phyloP scores from a whole-genome alignment of 2,797 vertebrate species.

The Agapornis canus region DNA sequence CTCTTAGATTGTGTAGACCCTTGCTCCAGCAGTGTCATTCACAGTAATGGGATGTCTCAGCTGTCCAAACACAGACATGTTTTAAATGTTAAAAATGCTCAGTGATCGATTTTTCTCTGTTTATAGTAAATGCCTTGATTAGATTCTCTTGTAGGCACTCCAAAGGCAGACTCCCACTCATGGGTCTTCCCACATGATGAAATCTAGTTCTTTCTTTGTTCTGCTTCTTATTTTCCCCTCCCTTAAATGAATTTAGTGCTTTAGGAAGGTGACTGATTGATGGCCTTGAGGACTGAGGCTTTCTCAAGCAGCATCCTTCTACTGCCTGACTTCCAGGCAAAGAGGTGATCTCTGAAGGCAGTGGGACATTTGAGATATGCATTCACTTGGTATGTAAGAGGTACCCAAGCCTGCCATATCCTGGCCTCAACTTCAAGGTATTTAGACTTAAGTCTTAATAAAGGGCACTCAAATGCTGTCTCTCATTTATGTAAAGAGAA shows the following conservation, averaged over 20 bases:
- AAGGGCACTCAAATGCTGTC: background rate
- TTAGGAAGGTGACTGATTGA: constrained; percentile 32
- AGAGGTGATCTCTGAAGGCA: background rate
- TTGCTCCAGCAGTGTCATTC: constrained; percentile 45
- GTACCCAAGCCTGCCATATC: background rate
- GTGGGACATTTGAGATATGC: accelerated
- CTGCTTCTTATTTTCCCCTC: constrained; percentile 28
- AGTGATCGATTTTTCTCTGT: constrained; percentile 62
- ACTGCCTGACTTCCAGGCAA: background rate
- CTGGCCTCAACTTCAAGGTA: accelerated
- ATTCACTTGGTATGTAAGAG: background rate
- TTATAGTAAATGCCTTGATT: constrained; percentile 68
- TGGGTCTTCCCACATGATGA: background rate
- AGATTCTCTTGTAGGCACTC: constrained; percentile 52
- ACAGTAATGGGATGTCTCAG: constrained; percentile 64
- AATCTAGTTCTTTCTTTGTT: constrained; percentile 26
- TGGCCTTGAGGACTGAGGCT: background rate
- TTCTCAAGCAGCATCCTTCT: background rate
- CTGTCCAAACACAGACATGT: constrained; percentile 66
- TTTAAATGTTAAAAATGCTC: constrained; percentile 71
- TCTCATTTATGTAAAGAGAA: background rate
- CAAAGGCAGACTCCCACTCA: constrained; percentile 27
- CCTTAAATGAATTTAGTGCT: constrained; percentile 26
- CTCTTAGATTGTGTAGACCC: constrained; percentile 50
- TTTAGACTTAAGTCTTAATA: background rate